Base-by-base conservation (phyloP, 2,888 invertebrate genomes). In the Dendrolimus pini region DNA sequence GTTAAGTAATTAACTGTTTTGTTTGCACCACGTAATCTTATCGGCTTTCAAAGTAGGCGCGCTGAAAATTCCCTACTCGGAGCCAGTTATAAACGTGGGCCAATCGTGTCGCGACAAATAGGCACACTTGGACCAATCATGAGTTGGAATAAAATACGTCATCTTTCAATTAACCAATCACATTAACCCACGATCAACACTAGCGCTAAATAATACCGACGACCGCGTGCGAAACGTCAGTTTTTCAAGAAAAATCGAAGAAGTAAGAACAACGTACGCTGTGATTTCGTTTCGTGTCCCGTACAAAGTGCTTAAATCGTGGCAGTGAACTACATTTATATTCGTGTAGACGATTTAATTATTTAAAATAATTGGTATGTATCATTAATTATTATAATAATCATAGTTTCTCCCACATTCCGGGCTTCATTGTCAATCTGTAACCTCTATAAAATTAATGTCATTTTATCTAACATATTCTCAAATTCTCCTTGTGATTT, bases 31-130 rank as follows among this genome's bases (percentile, higher is more conserved):
- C 42, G 42, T 42, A 42, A 8, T 9, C 42, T 10, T 42, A 42
- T 8, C 42, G 42, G 8, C 9, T 42, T 42, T 42, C 42, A 42
- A 42, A 42, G 9, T 42, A 42, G 9, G 42, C 42, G 42, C 42
- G 42, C 2, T 10, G 10, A 42, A 8, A 9, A 9, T 42, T 8
- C 60, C 65, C 64, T 60, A 65, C 68, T 72, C 68, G 68, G 67
- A 78, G 73, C 83, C 82, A 85, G 77, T 81, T 74, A 83, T 66
- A 77, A 85, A 94, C 94, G 94, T 94, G 94, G 93, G 93, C 94
- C 94, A 94, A 94, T 94, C 64, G 70, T 55, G 68, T 66, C 42
- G 54, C 75, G 93, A 92, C 94, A 93, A 93, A 93, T 93, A 87
- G 81, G 70, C 82, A 68, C 47, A 75, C 70, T 65, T 74, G 76